phyloP scores from a whole-genome alignment of 2,797 vertebrate species.

The Decapterus maruadsi region DNA sequence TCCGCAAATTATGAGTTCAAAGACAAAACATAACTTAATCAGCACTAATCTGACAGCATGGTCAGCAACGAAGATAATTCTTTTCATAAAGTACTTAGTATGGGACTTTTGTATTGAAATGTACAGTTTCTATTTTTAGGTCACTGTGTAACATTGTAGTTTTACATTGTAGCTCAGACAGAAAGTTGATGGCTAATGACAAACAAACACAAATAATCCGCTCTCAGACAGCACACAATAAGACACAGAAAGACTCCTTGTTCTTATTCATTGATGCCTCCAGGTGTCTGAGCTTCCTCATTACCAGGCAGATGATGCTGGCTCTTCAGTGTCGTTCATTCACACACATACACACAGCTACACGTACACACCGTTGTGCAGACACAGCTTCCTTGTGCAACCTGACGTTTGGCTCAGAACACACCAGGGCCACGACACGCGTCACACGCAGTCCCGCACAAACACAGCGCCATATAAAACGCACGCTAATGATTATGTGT shows the following conservation, averaged over 20 bases:
- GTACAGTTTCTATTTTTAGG: neutral
- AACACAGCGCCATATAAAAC: conserved; percentile 18
- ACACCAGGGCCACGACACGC: conserved; percentile 43
- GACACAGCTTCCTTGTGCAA: neutral
- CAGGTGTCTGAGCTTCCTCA: conserved; percentile 45
- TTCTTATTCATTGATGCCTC: conserved; percentile 39
- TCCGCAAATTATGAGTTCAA: neutral
- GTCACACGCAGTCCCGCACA: conserved; percentile 29
- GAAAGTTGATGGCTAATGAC: conserved; percentile 4
- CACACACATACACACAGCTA: neutral
- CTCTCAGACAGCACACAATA: conserved; percentile 10
- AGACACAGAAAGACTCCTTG: conserved; percentile 11
- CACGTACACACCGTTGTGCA: neutral
- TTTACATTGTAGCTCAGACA: neutral
- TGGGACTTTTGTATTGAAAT: neutral
- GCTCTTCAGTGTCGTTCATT: neutral
- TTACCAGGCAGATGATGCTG: conserved; percentile 33
- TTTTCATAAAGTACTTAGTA: neutral
- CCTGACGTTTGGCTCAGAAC: conserved; percentile 19
- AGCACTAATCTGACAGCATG: conserved; percentile 4
- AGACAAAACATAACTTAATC: conserved; percentile 1
- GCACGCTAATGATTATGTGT: conserved; percentile 31
- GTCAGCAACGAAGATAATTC: conserved; percentile 14
- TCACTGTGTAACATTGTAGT: neutral
- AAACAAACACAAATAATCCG: neutral